These are phyloP conservation scores for Grantiella picta DNA, from an alignment of 2,113 vertebrate genomes.

Conservation along the genomic window DNA sequence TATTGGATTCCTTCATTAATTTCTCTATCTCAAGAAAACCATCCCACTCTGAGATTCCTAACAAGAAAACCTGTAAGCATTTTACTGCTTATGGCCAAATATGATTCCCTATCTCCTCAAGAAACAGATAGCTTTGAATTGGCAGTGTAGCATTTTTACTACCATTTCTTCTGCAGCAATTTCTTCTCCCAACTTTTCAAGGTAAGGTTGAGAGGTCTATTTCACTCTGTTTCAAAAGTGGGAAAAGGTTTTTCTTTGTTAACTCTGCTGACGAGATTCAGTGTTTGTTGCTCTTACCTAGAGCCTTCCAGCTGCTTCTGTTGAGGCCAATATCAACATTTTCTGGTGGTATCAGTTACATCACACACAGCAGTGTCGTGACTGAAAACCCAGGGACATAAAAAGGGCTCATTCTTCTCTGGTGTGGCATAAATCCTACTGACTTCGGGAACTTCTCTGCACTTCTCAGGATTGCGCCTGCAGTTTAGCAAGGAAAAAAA, in stretches of 20 bases:
- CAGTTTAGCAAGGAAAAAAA: background rate
- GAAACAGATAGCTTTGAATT: background rate
- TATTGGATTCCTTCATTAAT: background rate
- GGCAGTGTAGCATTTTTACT: background rate
- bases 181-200: background rate
- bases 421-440: background rate
- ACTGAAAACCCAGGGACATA: background rate
- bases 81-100: background rate
- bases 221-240: background rate
- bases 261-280: background rate
- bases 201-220: background rate
- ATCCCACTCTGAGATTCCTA: background rate
- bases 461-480: slow-evolving; percentile 14
- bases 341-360: background rate
- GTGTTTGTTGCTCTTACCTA: background rate
- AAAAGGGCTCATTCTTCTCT: slow-evolving; percentile 6
- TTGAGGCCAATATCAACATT: background rate
- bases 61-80: background rate
- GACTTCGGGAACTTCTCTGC: background rate
- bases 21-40: background rate
- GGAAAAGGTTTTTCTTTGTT: background rate
- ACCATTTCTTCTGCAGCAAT: background rate
- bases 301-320: background rate
- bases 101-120: background rate
- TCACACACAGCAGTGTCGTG: accelerated